phyloP scores from a whole-genome alignment of 2,797 vertebrate genomes.

The Sciurus carolinensis region DNA sequence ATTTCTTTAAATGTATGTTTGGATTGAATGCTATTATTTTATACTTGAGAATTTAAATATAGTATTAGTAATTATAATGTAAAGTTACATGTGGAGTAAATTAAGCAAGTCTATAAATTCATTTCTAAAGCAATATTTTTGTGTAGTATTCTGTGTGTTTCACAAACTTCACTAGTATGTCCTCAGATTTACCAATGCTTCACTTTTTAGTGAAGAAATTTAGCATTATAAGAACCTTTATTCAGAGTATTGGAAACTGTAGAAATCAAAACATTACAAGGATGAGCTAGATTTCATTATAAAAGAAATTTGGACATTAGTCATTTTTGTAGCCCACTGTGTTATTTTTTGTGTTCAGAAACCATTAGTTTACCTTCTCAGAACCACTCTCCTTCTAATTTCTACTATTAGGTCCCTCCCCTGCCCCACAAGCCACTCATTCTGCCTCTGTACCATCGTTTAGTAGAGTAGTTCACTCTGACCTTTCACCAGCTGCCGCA shows the following conservation, averaged over 20 bases:
- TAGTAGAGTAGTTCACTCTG: background rate
- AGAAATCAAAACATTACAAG: constrained; percentile 35
- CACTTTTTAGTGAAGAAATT: constrained; percentile 53
- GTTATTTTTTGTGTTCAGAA: background rate
- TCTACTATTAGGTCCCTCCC: background rate
- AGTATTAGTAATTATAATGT: background rate
- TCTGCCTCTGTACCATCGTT: background rate
- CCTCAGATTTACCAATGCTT: background rate
- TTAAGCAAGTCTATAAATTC: constrained; percentile 51
- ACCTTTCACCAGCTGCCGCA: constrained; percentile 28
- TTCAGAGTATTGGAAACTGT: constrained; percentile 15
- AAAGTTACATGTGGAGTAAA: constrained; percentile 6
- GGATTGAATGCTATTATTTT: constrained; percentile 48
- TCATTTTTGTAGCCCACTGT: background rate
- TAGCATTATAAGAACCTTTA: constrained; percentile 22
- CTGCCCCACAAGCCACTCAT: rapidly evolving
- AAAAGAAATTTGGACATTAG: background rate
- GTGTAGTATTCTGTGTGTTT: background rate
- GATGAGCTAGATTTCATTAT: background rate
- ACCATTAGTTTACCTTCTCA: background rate
- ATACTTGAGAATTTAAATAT: constrained; percentile 66
- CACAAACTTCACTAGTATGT: background rate
- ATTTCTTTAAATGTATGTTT: constrained; percentile 46
- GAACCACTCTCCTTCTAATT: background rate
- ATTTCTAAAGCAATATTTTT: constrained; percentile 49